Conservation (phyloP, 64 coral and sea anemone species). For the Platygyra sinensis region DNA sequence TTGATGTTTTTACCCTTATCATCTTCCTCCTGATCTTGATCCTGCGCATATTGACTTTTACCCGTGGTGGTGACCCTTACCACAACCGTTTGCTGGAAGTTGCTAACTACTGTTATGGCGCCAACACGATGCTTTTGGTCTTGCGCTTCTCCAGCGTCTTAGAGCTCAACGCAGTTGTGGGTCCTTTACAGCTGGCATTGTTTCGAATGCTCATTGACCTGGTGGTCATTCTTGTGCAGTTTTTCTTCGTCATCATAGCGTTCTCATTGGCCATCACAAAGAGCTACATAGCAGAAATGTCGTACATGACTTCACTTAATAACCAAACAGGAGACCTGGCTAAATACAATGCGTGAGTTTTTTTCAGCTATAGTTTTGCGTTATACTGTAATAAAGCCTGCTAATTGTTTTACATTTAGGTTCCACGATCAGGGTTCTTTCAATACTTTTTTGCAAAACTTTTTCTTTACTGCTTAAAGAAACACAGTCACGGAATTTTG, state of each 20-base stretch:
- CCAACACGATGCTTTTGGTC: constrained; percentile 22
- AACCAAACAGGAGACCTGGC: too few species aligned
- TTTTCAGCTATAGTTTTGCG: too few species aligned
- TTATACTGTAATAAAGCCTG: too few species aligned
- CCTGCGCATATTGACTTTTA: neutral
- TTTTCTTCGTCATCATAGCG: constrained; percentile 13
- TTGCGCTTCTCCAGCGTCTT: constrained; percentile 25
- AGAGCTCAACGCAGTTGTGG: neutral
- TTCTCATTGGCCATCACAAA: constrained; percentile 52
- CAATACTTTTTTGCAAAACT: too few species aligned
- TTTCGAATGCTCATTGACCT: constrained; percentile 39
- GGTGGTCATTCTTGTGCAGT: constrained; percentile 30
- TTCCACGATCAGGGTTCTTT: too few species aligned
- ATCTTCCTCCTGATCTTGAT: neutral
- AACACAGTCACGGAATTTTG: too few species aligned
- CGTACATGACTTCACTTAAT: neutral
- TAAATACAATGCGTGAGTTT: too few species aligned
- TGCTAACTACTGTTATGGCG: constrained; percentile 1
- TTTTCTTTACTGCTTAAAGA: too few species aligned
- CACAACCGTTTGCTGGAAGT: constrained; percentile 7
- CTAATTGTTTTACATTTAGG: too few species aligned
- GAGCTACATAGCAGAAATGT: constrained; percentile 3
- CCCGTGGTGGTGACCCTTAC: neutral
- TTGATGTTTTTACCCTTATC: neutral
- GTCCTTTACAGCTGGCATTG: constrained; percentile 37